Percentiles rank a stretch among this genome's conserved stretches.
Conservation (phyloP, 1,140 invertebrate species). For the Lithobius niger region DNA sequence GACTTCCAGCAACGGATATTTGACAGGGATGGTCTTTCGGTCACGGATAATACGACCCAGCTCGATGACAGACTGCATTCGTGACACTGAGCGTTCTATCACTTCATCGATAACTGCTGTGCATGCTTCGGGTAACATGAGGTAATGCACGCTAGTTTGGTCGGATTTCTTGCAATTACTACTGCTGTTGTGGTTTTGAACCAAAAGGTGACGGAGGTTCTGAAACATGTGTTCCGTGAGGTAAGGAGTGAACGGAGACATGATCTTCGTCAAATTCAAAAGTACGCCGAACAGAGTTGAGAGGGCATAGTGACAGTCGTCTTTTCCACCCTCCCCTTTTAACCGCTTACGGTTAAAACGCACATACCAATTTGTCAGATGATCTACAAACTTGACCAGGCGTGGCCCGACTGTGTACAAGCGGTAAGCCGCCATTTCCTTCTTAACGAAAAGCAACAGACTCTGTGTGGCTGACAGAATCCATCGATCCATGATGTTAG, state of each 20-base stretch:
- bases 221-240: slow-evolving; percentile 94
- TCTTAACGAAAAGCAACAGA: slow-evolving; percentile 69
- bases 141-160: slow-evolving; percentile 67
- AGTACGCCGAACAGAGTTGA: slow-evolving; percentile 80
- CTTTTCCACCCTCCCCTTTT: slow-evolving; percentile 58
- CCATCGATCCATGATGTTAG: slow-evolving; percentile 95
- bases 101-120: slow-evolving; percentile 51
- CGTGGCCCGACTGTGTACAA: slow-evolving; percentile 90
- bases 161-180: slow-evolving; percentile 28
- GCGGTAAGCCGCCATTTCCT: slow-evolving; percentile 86
- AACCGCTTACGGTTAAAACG: slow-evolving; percentile 87
- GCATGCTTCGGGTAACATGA: slow-evolving; percentile 65
- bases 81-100: slow-evolving; percentile 77
- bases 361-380: slow-evolving; percentile 98
- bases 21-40: slow-evolving; percentile 81
- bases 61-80: slow-evolving; percentile 93
- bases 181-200: slow-evolving; percentile 26
- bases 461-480: slow-evolving; percentile 93
- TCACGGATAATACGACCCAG: slow-evolving; percentile 84
- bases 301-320: slow-evolving; percentile 70
- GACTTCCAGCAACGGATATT: slow-evolving; percentile 92
- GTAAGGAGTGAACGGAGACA: slow-evolving; percentile 97
- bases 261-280: slow-evolving; percentile 75
- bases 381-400: slow-evolving; percentile 90
- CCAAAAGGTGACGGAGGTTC: slow-evolving; percentile 48